A percentile compares a stretch with the other conserved stretches of the same genome.
These are phyloP conservation scores for Neoitamus cyanurus DNA, from an alignment of 2,888 invertebrate species.

Conservation along the genomic window DNA sequence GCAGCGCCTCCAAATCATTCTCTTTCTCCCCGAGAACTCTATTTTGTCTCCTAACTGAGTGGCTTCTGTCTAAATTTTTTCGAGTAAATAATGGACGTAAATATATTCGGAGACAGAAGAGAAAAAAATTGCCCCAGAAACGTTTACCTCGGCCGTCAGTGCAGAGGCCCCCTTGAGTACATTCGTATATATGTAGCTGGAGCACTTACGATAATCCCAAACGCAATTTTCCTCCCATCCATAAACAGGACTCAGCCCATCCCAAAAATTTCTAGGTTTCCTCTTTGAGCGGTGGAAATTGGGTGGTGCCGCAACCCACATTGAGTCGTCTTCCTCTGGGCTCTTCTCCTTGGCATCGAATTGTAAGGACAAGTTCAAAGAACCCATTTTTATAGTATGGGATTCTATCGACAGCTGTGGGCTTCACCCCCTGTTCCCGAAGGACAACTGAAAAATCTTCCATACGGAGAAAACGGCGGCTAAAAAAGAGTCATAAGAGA, in stretches of 20 bases:
- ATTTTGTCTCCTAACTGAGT: neutral
- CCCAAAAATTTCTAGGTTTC: constrained; percentile 2
- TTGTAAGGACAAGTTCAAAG: neutral
- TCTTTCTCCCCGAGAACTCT: neutral
- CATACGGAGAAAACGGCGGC: neutral
- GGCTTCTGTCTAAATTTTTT: neutral
- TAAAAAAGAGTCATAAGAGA: neutral
- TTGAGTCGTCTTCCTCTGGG: neutral
- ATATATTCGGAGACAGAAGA: neutral
- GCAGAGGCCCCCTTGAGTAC: neutral
- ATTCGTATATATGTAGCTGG: neutral
- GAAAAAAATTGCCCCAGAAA: neutral
- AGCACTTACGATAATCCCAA: constrained; percentile 34
- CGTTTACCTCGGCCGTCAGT: neutral
- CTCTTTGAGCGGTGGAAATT: constrained; percentile 8
- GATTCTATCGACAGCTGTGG: neutral
- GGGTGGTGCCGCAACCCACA: neutral
- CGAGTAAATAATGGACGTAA: neutral
- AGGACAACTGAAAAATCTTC: neutral
- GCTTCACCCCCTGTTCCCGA: neutral
- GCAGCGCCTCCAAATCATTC: neutral
- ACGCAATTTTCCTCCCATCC: constrained; percentile 28
- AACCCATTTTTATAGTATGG: neutral
- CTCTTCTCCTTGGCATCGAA: neutral
- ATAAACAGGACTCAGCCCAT: neutral